phyloP scores from a whole-genome alignment of 2,888 invertebrate species.

The Calameuta idolon region DNA sequence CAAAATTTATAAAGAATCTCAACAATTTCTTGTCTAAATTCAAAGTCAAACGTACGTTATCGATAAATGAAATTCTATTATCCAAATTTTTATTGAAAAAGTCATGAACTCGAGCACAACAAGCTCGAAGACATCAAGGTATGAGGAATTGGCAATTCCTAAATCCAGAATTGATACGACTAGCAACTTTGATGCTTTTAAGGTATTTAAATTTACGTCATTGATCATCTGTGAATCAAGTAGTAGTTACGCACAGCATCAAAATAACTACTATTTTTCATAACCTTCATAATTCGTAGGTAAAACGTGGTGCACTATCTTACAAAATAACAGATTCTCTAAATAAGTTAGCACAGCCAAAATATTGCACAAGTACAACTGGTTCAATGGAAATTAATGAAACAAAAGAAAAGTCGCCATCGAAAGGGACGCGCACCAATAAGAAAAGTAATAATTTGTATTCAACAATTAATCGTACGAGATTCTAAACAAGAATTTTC shows the following conservation, averaged over 20 bases:
- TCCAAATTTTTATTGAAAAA: not conserved
- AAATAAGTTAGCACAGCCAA: constrained; percentile 40
- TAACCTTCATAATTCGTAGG: constrained; percentile 24
- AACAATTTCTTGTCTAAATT: not conserved
- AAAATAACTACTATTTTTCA: not conserved
- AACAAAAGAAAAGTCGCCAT: not conserved
- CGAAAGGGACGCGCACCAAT: not conserved
- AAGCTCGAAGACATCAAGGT: constrained; percentile 23
- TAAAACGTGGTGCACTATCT: constrained; percentile 37
- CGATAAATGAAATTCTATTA: not conserved
- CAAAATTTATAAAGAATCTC: constrained; percentile 16
- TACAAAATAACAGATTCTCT: constrained; percentile 39
- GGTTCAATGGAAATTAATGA: not conserved
- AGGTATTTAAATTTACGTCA: constrained; percentile 14
- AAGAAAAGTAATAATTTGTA: not conserved
- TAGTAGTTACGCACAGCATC: not conserved
- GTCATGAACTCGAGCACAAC: not conserved
- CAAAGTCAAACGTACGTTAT: not conserved
- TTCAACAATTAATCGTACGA: not conserved
- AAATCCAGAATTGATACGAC: constrained; percentile 31
- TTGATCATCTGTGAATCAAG: constrained; percentile 5
- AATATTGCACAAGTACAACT: constrained; percentile 6
- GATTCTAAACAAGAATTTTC: not conserved
- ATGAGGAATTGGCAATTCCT: constrained; percentile 35
- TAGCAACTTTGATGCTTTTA: constrained; percentile 23